Evolutionary conservation across 2,797 vertebrate genomes (phyloP).

Genomic region (Fistularia commersonii): DNA sequence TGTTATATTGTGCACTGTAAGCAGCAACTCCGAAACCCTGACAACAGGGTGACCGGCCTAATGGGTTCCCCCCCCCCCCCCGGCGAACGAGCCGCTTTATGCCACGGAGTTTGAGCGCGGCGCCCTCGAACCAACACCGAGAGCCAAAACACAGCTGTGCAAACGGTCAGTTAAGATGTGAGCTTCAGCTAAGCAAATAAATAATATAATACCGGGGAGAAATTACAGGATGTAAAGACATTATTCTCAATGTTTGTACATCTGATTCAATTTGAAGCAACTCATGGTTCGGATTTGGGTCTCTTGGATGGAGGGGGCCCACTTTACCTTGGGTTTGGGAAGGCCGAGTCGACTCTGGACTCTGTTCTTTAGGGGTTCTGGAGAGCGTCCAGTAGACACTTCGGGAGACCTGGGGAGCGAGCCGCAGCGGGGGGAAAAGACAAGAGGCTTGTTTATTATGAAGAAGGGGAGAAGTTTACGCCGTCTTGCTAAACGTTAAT

Average conservation of each 20-base stretch:
- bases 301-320: slow-evolving; percentile 39
- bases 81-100: slow-evolving; percentile 19
- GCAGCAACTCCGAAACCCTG: slow-evolving; percentile 25
- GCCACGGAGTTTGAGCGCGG: slow-evolving; percentile 34
- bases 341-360: slow-evolving; percentile 73
- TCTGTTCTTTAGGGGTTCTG: slow-evolving; percentile 81
- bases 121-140: slow-evolving; percentile 39
- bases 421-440: slow-evolving; percentile 22
- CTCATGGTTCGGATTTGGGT: slow-evolving; percentile 48
- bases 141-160: slow-evolving; percentile 70
- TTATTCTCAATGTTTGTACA: slow-evolving; percentile 69
- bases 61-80: slow-evolving; percentile 40
- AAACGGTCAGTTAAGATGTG: slow-evolving; percentile 65
- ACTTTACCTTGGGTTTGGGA: slow-evolving; percentile 82
- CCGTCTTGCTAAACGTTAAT: not conserved
- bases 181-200: slow-evolving; percentile 68
- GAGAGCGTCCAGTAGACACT: slow-evolving; percentile 73
- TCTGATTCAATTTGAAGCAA: slow-evolving; percentile 70
- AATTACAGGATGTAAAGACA: slow-evolving; percentile 71
- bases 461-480: slow-evolving; percentile 23
- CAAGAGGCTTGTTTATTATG: slow-evolving; percentile 33
- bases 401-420: slow-evolving; percentile 77
- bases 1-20: slow-evolving; percentile 18
- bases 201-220: slow-evolving; percentile 65
- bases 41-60: slow-evolving; percentile 30